Evolutionary conservation across 2,113 vertebrate species (phyloP), one percentile per base, ranked within the genome.

Genomic region (Hippocampus abdominalis): DNA sequence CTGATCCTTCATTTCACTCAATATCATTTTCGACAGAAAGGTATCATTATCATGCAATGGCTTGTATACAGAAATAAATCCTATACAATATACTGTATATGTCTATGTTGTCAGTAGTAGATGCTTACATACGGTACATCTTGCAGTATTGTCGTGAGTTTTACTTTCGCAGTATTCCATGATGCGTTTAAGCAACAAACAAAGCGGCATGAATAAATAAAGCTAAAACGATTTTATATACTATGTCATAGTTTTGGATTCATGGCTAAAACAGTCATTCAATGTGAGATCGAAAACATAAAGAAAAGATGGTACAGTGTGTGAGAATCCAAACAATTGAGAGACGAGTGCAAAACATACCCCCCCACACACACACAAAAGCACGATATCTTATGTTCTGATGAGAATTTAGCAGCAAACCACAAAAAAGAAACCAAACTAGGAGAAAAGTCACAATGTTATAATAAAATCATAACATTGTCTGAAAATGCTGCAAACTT

Each of bases 61-160:
- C 68, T 84, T 76, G 84, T 63, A 78, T 80, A 79, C 74, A 89
- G 76, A 89, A 77, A 78, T 70, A 69, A 69, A 87, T 54, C 78
- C 69, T 70, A 67, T 82, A 86, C 1, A 75, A 73, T 68, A 69
- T 75, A 87, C 36, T 79, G 70, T 73, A 66, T 36, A 36, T 73
- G 29, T 79, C 84, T 81, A 85, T 77, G 59, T 81, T 68, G 74
- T 78, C 21, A 60, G 57, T 60, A 60, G 74, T 84, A 85, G 64
- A 81, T 70, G 68, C 77, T 81, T 68, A 84, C 78, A 74, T 79
- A 84, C 42, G 13, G 42, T 44, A 44, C 75, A 81, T 72, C 44
- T 75, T 60, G 64, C 70, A 64, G 76, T 73, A 77, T 78, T 61
- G 46, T 59, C 12, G 67, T 13, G 27, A 68, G 59, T 54, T 67